Conservation (phyloP, 2,113 vertebrate genomes). For the Phainopepla nitens region DNA sequence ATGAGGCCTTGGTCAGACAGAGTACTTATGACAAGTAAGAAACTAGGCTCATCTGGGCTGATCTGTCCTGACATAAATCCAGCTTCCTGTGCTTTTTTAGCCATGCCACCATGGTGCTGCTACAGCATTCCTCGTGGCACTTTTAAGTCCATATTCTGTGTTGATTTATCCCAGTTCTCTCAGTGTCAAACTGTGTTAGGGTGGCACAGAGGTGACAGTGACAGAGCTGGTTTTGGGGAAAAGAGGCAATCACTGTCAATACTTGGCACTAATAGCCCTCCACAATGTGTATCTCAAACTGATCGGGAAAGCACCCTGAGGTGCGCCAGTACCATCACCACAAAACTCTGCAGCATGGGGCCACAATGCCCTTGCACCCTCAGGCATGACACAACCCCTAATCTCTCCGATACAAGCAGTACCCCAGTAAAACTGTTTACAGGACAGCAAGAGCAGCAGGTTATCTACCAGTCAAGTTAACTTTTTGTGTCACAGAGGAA, state of each 20-base stretch:
- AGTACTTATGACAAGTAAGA: neutral
- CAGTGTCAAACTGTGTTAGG: accelerated
- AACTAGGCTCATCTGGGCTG: neutral
- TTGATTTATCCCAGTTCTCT: neutral
- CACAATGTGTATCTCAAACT: neutral
- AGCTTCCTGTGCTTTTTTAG: neutral
- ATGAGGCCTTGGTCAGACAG: neutral
- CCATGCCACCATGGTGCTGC: neutral
- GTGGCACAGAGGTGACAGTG: neutral
- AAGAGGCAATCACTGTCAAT: neutral
- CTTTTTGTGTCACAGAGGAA: neutral
- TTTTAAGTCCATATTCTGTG: neutral
- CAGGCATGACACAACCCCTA: neutral
- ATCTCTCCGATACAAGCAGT: neutral
- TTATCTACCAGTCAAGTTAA: neutral
- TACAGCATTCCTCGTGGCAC: neutral
- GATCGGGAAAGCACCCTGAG: neutral
- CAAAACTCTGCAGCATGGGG: neutral
- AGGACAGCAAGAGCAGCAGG: neutral
- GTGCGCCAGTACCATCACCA: neutral
- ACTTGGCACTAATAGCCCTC: neutral
- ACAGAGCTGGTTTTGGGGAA: neutral
- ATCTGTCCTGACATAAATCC: neutral
- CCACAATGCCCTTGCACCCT: neutral
- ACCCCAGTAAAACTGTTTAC: neutral